Conservation (phyloP, 2,797 vertebrate species). For the Prionace glauca region DNA sequence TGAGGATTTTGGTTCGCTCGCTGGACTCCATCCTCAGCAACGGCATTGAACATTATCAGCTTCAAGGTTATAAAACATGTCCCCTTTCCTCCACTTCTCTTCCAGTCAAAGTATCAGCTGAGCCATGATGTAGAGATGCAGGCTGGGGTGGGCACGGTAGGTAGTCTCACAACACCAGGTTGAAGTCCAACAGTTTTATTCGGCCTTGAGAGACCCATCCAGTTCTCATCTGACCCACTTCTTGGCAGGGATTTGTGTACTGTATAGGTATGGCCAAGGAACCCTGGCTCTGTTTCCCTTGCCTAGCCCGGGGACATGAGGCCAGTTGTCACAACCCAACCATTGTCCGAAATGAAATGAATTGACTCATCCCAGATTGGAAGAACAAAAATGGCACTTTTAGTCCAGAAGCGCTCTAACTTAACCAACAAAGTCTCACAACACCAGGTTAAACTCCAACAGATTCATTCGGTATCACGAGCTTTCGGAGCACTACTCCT, state of each 20-base stretch:
- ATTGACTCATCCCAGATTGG: neutral
- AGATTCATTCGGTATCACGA: no score
- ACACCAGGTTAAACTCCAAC: no score
- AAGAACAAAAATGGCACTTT: neutral
- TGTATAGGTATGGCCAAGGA: no score
- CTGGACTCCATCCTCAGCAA: no score
- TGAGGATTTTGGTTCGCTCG: neutral
- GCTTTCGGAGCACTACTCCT: no score
- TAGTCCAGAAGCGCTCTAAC: neutral
- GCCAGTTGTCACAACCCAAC: neutral
- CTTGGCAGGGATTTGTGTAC: neutral
- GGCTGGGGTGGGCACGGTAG: no score
- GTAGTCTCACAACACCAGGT: no score
- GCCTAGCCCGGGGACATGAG: neutral
- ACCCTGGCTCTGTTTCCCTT: neutral
- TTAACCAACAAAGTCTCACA: neutral
- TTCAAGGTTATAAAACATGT: neutral
- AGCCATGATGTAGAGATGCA: neutral
- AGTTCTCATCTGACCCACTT: neutral
- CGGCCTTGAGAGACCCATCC: neutral
- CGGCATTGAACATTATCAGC: neutral
- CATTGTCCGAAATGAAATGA: neutral
- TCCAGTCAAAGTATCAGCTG: neutral
- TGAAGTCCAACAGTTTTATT: no score
- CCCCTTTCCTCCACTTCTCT: neutral